Conservation (phyloP, 2,113 vertebrate species). For the Nesospiza acunhae region DNA sequence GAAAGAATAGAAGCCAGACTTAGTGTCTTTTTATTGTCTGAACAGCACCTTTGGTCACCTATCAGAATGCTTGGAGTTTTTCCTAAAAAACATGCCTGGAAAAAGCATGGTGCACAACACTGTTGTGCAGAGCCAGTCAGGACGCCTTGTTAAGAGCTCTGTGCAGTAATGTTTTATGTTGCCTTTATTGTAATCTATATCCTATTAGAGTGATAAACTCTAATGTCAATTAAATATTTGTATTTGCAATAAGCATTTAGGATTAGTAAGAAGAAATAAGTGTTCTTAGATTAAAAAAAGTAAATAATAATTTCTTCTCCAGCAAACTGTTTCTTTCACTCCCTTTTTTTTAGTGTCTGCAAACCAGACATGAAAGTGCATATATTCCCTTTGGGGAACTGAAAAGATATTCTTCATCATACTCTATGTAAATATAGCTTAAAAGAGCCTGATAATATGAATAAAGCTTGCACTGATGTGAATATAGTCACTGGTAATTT, state of each 20-base stretch:
- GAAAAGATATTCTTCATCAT: background rate
- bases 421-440: background rate
- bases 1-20: background rate
- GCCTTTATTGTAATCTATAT: background rate
- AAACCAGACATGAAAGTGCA: background rate
- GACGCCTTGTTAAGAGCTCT: background rate
- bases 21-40: background rate
- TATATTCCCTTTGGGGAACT: background rate
- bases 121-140: background rate
- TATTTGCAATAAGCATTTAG: background rate
- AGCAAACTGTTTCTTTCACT: background rate
- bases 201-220: background rate
- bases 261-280: background rate
- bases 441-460: background rate
- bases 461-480: background rate
- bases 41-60: background rate
- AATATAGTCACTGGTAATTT: background rate
- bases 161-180: background rate
- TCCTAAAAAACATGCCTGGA: background rate
- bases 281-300: background rate
- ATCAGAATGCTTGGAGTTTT: background rate
- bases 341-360: background rate
- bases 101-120: background rate
- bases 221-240: background rate
- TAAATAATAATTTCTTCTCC: background rate